Evolutionary conservation across 1,140 invertebrate genomes (phyloP).

Genomic region (Eciton burchellii): DNA sequence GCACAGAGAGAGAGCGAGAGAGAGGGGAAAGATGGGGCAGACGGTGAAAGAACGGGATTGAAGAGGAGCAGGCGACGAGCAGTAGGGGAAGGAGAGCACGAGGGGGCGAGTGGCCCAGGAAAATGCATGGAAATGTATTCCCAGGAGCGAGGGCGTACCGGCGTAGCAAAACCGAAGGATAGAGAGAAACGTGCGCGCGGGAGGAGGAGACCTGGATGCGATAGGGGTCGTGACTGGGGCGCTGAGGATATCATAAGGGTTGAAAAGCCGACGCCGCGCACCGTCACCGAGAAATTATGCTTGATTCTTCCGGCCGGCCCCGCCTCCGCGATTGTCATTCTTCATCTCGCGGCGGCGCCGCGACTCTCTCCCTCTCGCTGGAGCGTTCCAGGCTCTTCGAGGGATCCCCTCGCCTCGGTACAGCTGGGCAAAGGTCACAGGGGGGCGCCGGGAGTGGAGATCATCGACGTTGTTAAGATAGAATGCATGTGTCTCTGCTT

Average conservation of each 20-base stretch:
- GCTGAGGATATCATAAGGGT: slow-evolving; percentile 84
- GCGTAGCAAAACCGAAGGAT: slow-evolving; percentile 65
- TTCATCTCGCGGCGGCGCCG: slow-evolving; percentile 32
- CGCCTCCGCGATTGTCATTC: slow-evolving; percentile 45
- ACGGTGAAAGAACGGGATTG: slow-evolving; percentile 40
- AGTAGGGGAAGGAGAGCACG: neutral
- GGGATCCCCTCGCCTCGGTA: no score
- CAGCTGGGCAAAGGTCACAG: no score
- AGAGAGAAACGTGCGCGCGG: slow-evolving; percentile 20
- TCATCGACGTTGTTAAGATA: slow-evolving; percentile 10
- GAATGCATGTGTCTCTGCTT: neutral
- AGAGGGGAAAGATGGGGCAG: slow-evolving; percentile 38
- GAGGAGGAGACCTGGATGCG: slow-evolving; percentile 15
- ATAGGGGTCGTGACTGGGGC: slow-evolving; percentile 67
- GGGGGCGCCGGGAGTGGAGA: neutral
- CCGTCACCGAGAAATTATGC: slow-evolving; percentile 84
- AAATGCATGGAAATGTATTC: slow-evolving; percentile 86
- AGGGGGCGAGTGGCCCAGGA: slow-evolving; percentile 71
- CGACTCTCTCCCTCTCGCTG: neutral
- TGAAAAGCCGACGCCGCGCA: slow-evolving; percentile 81
- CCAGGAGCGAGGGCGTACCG: slow-evolving; percentile 66
- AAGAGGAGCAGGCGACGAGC: slow-evolving; percentile 19
- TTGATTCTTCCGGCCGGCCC: slow-evolving; percentile 71
- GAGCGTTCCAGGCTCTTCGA: slow-evolving; percentile 57
- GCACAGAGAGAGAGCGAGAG: slow-evolving; percentile 34